These are phyloP conservation scores for Stichodactyla mertensii DNA, from an alignment of 64 coral and sea anemone species.

Conservation along the genomic window DNA sequence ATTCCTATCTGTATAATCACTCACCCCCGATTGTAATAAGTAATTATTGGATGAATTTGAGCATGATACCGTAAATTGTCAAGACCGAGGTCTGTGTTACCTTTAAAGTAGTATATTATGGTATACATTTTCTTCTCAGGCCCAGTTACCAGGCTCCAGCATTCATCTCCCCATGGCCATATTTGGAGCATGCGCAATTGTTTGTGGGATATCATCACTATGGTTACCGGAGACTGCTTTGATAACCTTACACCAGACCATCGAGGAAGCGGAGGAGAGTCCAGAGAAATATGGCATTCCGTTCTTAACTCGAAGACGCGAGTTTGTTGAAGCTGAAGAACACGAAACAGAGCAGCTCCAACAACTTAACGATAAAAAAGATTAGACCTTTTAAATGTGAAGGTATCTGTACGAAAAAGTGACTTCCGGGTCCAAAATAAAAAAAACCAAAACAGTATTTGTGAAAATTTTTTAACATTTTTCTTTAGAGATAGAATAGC, in stretches of 20 bases:
- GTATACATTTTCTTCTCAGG: not conserved
- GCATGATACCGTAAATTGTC: too few species aligned
- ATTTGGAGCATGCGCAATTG: conserved; percentile 2
- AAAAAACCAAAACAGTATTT: too few species aligned
- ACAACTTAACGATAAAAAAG: not conserved
- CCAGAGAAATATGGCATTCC: not conserved
- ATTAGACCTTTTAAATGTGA: not conserved
- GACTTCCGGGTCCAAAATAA: too few species aligned
- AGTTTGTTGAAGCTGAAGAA: not conserved
- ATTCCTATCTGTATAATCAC: too few species aligned
- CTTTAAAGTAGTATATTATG: too few species aligned
- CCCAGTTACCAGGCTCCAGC: not conserved
- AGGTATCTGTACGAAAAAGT: too few species aligned
- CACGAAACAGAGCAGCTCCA: not conserved
- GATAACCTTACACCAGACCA: conserved; percentile 18
- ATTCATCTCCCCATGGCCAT: conserved; percentile 12
- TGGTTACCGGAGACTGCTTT: conserved; percentile 21
- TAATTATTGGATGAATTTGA: too few species aligned
- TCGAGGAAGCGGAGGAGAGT: not conserved
- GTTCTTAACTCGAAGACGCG: not conserved
- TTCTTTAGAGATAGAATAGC: too few species aligned
- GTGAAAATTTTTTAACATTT: too few species aligned
- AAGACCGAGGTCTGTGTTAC: too few species aligned
- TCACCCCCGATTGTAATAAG: too few species aligned
- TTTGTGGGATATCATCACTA: not conserved